Base-by-base conservation (phyloP, 2,888 invertebrate species). In the Mimas tiliae region DNA sequence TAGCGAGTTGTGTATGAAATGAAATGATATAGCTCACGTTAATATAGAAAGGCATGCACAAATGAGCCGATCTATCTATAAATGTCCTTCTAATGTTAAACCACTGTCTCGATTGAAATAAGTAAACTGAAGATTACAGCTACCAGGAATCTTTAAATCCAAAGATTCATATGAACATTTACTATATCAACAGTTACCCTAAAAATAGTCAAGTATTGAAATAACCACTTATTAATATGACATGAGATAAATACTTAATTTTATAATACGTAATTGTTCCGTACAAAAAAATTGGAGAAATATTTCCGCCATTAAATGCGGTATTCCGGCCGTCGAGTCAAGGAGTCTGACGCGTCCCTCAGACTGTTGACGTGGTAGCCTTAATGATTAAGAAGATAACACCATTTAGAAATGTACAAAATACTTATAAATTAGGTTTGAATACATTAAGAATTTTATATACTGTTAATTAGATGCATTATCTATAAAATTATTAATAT, bases 351-450 rank as follows among this genome's bases (percentile, higher is more conserved):
- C n/a, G n/a, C n/a, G n/a, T n/a, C n/a, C n/a, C n/a, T n/a, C n/a
- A n/a, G n/a, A n/a, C n/a, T n/a, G n/a, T n/a, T n/a, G n/a, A n/a
- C n/a, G n/a, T n/a, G n/a, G n/a, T n/a, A n/a, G n/a, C n/a, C n/a
- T n/a, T n/a, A n/a, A n/a, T n/a, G n/a, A n/a, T n/a, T 45, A 16
- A 48, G 14, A 12, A 27, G 14, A 14, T 27, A 52, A 38, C 16
- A 55, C 34, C 7, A n/a, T 34, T 55, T 21, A 8, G 4, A 42
- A 58, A 58, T 58, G 58, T 58, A 58, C 58, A 58, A 58, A 58
- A 58, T 58, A 38, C 42, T 19, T 58, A 38, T 50, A 16, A 58
- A 58, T 42, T 38, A 42, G 19, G 19, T 19, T 50, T n/a, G n/a
- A 16, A 50, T 19, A 50, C 50, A 6, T 50, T 19, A 19, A 19